Evolutionary conservation across 1,140 invertebrate genomes (phyloP).

Genomic region (Lerema accius): DNA sequence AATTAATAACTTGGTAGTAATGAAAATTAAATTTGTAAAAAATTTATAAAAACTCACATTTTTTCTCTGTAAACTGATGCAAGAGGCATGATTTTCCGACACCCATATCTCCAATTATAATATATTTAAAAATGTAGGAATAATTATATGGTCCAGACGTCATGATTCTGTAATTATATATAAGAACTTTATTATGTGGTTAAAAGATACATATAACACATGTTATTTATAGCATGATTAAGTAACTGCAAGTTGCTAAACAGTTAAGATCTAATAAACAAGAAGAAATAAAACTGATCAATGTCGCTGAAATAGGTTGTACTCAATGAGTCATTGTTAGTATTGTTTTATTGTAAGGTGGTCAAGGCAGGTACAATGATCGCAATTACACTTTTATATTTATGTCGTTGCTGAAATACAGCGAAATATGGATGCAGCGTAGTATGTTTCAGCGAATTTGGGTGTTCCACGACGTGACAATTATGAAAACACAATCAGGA

Average conservation of each 20-base stretch:
- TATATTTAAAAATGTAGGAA: constrained; percentile 99
- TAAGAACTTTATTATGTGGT: too few species aligned
- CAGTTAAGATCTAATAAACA: not conserved
- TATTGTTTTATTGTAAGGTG: constrained; percentile 13
- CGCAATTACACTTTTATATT: constrained; percentile 9
- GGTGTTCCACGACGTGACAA: not conserved
- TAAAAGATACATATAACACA: too few species aligned
- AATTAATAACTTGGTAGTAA: too few species aligned
- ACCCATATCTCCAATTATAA: constrained; percentile 99
- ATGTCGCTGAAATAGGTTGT: not conserved
- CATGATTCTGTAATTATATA: constrained; percentile 84
- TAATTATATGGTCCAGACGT: constrained; percentile 98
- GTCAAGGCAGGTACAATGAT: constrained; percentile 1
- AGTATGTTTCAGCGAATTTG: not conserved
- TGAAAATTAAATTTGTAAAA: too few species aligned
- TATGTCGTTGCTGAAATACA: not conserved
- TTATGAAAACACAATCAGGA: constrained; percentile 4
- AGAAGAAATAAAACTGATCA: not conserved
- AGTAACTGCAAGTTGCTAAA: not conserved
- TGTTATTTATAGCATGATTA: too few species aligned
- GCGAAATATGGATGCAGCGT: not conserved
- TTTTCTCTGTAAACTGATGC: constrained; percentile 99
- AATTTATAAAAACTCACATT: constrained; percentile 93
- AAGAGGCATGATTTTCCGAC: constrained; percentile 99
- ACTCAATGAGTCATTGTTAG: constrained; percentile 6